Evolutionary conservation across 2,888 invertebrate genomes (phyloP).

Genomic region (Drosophila anomalipes): DNA sequence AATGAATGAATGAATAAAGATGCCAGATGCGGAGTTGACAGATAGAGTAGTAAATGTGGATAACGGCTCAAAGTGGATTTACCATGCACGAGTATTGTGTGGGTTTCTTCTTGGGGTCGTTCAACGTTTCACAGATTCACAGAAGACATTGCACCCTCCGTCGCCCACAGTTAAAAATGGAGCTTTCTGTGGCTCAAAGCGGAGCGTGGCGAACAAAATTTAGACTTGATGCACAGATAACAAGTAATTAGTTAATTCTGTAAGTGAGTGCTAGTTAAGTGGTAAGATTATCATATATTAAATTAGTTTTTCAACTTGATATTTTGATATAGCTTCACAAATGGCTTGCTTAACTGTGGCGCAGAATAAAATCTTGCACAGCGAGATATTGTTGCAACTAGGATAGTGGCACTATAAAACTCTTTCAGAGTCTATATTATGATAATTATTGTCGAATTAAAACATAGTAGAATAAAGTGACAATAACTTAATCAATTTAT

Average conservation of each 20-base stretch:
- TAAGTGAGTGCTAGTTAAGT: no score
- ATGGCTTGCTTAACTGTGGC: not conserved
- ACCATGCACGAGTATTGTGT: constrained; percentile 16
- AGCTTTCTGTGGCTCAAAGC: constrained; percentile 1
- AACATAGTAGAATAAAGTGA: no score
- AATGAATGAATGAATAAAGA: constrained; percentile 59
- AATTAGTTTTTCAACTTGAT: not conserved
- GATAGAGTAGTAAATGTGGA: constrained; percentile 30
- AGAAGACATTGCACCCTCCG: constrained; percentile 46
- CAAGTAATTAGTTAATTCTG: not conserved
- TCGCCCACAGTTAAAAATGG: constrained; percentile 1
- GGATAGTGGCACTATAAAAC: not conserved
- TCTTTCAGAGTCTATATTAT: not conserved
- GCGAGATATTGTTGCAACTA: not conserved
- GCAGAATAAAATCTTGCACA: not conserved
- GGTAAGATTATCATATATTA: not conserved
- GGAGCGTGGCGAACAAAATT: not conserved
- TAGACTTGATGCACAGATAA: not conserved
- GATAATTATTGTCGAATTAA: not conserved
- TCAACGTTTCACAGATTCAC: constrained; percentile 46
- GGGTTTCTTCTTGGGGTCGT: constrained; percentile 50
- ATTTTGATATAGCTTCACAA: not conserved
- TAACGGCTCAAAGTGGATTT: constrained; percentile 23
- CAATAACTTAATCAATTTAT: not conserved
- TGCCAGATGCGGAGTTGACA: constrained; percentile 26